phyloP scores from a whole-genome alignment of 2,888 invertebrate species.

The Andrena camellia region DNA sequence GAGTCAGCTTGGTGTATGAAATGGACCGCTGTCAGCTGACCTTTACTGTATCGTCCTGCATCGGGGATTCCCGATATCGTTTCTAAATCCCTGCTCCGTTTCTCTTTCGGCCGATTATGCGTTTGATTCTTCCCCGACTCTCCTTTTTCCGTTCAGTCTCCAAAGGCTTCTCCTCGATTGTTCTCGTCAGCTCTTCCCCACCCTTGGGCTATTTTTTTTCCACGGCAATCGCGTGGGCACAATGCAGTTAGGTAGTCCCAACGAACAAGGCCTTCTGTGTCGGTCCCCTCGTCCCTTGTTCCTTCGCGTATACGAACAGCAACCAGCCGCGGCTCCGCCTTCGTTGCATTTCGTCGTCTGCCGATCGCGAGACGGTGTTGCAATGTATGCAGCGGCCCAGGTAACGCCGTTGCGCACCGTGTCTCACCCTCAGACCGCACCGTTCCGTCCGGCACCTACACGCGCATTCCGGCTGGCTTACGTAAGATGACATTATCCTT shows the following conservation, averaged over 20 bases:
- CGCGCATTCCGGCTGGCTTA: conserved; percentile 65
- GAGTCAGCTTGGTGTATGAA: too few relatives aligned
- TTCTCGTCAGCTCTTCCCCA: background rate
- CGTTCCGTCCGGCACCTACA: conserved; percentile 61
- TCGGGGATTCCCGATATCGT: background rate
- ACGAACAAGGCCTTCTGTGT: conserved; percentile 72
- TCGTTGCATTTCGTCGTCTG: conserved; percentile 42
- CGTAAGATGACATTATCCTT: conserved; percentile 68
- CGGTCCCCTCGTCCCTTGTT: conserved; percentile 64
- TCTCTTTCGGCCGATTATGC: too few relatives aligned
- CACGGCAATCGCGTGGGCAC: conserved; percentile 70
- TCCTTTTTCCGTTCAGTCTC: background rate
- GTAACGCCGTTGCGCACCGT: conserved; percentile 21
- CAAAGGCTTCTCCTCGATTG: background rate
- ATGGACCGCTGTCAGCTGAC: too few relatives aligned
- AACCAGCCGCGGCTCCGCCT: conserved; percentile 51
- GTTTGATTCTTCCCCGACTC: background rate
- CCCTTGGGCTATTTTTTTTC: conserved; percentile 31
- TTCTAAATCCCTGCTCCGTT: conserved; percentile 39
- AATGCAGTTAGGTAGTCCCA: conserved; percentile 69
- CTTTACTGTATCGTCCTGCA: too few relatives aligned
- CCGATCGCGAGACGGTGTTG: conserved; percentile 47
- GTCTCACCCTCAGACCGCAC: conserved; percentile 24
- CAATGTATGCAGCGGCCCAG: conserved; percentile 45
- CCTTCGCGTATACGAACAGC: conserved; percentile 52